These are phyloP conservation scores for Campopleginae sp. DNA, from an alignment of 2,888 invertebrate species.

Conservation along the genomic window DNA sequence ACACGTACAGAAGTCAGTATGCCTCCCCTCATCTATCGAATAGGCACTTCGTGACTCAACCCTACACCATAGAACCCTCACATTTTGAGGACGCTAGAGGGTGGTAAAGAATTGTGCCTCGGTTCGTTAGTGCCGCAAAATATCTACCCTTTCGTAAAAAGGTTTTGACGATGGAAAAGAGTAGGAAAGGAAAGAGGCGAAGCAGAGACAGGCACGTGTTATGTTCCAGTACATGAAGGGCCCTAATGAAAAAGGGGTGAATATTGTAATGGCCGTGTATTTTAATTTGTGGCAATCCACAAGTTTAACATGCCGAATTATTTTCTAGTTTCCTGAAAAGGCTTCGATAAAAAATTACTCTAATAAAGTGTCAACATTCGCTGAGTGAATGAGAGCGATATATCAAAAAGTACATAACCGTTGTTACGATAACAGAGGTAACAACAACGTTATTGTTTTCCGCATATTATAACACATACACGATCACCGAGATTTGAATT, in stretches of 20 bases:
- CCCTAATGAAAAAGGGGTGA: conserved; percentile 46
- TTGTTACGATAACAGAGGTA: too few species aligned
- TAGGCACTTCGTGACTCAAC: conserved; percentile 53
- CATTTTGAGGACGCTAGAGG: conserved; percentile 28
- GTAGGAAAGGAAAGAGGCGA: conserved; percentile 26
- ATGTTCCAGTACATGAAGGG: conserved; percentile 57
- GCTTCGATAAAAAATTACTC: too few species aligned
- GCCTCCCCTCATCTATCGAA: conserved; percentile 4
- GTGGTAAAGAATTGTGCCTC: conserved; percentile 36
- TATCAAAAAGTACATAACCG: too few species aligned
- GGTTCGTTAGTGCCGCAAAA: conserved; percentile 64
- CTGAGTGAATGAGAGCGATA: too few species aligned
- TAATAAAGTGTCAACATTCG: too few species aligned
- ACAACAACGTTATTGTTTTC: too few species aligned
- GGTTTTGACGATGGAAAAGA: conserved; percentile 20
- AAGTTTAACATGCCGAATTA: neutral
- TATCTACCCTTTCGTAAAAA: conserved; percentile 50
- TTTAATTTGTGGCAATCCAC: neutral
- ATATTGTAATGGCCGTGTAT: conserved; percentile 22
- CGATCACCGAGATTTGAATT: too few species aligned
- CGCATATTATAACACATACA: too few species aligned
- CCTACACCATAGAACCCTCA: conserved; percentile 22
- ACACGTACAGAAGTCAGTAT: neutral
- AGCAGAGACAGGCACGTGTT: conserved; percentile 19
- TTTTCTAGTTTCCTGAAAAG: too few species aligned